Base-by-base conservation (phyloP, 2,113 vertebrate species). In the Ginglymostoma cirratum region DNA sequence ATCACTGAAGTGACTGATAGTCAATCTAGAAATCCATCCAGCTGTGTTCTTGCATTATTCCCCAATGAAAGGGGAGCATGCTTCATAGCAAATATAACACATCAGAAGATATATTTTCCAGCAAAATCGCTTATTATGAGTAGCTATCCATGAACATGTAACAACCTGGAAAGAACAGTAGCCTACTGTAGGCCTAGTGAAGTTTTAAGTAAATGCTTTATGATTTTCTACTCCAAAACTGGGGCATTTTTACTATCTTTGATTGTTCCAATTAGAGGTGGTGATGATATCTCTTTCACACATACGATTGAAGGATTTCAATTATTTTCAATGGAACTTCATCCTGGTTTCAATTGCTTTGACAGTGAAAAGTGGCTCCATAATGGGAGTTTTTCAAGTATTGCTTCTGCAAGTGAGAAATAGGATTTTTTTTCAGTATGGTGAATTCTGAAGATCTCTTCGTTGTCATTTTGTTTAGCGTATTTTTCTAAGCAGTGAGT, bases 241-340 rank as follows among this genome's bases (percentile, higher is more conserved):
- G 87, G 15, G 65, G 30, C 87, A 61, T 21, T 83, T 83, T 83
- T 87, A 52, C 24, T 24, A 61, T 27, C 21, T 21, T 83, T 94
- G n/a, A 94, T 94, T 94, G 10, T 94, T 94, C 24, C 38, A 94
- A 8, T 69, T 69, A 94, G 7, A 70, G n/a, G 42, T 94, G n/a
- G 66, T 14, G 27, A 12, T 0, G 66, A 72, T 95, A 48, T 70
- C 24, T 10, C 42, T 52, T 95, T 95, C 69, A 42, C 14, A 76
- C 23, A 48, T 17, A 72, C 0, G 48, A 30, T 34, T 72, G 24
- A 72, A 48, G 12, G 10, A 95, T 76, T 95, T 45, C 45, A 15
- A 72, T 52, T 72, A 72, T 95, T 52, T 95, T 76, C 66, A 94
- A 27, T 42, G 38, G 93, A 94, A 94, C 72, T 45, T 23, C 67